phyloP scores from a whole-genome alignment of 2,888 invertebrate species.

The Notocelia uddmanniana region DNA sequence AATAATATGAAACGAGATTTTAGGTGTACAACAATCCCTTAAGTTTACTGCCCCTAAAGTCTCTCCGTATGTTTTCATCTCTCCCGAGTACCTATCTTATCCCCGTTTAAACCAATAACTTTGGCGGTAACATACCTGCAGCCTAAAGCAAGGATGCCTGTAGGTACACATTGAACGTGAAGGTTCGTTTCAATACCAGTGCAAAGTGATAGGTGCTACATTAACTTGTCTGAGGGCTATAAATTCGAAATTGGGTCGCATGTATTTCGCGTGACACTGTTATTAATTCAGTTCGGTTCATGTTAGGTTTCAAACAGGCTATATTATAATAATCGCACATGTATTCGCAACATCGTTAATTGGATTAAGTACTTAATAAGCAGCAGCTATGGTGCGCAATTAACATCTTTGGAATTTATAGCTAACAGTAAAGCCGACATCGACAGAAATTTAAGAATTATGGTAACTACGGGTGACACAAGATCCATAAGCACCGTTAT shows the following conservation, averaged over 20 bases:
- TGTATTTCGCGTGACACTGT: slow-evolving; percentile 38
- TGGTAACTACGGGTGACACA: not conserved
- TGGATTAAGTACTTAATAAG: slow-evolving; percentile 5
- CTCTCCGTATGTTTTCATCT: no score
- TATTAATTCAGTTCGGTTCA: slow-evolving; percentile 29
- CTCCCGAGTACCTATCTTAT: no score
- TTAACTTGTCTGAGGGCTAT: slow-evolving; percentile 15
- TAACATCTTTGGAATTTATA: not conserved
- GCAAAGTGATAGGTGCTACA: slow-evolving; percentile 22
- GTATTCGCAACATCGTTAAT: not conserved
- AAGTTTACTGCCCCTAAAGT: no score
- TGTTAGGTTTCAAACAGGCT: slow-evolving; percentile 18
- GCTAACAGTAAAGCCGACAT: not conserved
- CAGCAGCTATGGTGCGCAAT: not conserved
- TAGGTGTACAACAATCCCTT: no score
- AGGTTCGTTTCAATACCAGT: slow-evolving; percentile 11
- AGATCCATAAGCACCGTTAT: slow-evolving; percentile 22
- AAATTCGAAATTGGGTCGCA: slow-evolving; percentile 37
- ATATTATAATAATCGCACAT: slow-evolving; percentile 14
- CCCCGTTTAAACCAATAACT: not conserved
- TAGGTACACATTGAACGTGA: not conserved
- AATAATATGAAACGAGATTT: no score
- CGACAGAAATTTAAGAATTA: not conserved
- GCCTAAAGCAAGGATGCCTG: not conserved
- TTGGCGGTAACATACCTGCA: not conserved